Conservation (phyloP, 1,140 invertebrate species). For the Bombus huntii region DNA sequence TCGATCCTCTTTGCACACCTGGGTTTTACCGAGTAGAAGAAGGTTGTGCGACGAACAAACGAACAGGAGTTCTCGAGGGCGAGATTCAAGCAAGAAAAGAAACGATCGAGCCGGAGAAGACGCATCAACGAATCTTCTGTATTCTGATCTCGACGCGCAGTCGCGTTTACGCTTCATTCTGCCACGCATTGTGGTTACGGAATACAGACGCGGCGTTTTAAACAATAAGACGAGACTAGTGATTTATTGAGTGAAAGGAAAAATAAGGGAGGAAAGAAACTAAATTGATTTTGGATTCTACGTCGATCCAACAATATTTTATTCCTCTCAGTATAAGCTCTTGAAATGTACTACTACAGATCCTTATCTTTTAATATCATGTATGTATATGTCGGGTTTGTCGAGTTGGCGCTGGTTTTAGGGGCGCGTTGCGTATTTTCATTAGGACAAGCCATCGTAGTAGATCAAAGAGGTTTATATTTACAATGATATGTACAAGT, state of each 20-base stretch:
- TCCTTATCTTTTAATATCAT: background rate
- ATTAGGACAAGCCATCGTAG: too few relatives aligned
- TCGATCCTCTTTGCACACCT: constrained; percentile 19
- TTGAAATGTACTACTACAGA: background rate
- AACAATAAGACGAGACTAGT: background rate
- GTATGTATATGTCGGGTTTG: background rate
- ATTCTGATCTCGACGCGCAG: constrained; percentile 53
- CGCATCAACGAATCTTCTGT: constrained; percentile 56
- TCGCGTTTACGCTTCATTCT: constrained; percentile 60
- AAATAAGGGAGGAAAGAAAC: background rate
- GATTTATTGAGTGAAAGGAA: background rate
- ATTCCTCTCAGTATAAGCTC: background rate
- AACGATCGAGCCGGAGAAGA: constrained; percentile 7
- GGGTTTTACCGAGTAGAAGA: constrained; percentile 33
- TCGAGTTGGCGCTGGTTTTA: too few relatives aligned
- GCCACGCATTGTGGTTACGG: constrained; percentile 28
- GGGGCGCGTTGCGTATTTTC: too few relatives aligned
- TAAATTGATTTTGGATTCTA: background rate
- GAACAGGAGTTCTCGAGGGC: background rate
- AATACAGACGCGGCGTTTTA: constrained; percentile 57
- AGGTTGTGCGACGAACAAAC: constrained; percentile 17
- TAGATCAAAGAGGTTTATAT: too few relatives aligned
- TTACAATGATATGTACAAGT: too few relatives aligned
- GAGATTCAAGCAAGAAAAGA: constrained; percentile 3
- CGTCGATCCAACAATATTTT: background rate